These are phyloP conservation scores for Salvator merianae DNA, from an alignment of 2,113 vertebrate genomes.

Conservation along the genomic window DNA sequence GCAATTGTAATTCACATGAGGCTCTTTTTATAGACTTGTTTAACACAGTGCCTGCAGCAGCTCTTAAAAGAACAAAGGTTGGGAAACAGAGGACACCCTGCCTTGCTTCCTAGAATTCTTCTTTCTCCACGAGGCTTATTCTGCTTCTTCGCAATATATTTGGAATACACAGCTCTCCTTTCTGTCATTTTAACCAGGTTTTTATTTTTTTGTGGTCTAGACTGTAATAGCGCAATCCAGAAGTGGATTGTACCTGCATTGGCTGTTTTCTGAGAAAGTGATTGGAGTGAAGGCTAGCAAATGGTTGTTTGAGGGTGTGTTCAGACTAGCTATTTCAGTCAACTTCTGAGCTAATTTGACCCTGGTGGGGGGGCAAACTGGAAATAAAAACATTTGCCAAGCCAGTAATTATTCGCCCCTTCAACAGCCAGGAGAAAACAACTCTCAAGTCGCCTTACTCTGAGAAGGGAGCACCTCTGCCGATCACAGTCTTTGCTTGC, in stretches of 20 bases:
- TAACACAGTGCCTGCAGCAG: slow-evolving; percentile 34
- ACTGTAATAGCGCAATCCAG: neutral
- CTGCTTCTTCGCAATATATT: neutral
- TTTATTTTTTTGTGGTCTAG: neutral
- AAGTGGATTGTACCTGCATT: neutral
- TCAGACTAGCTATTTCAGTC: too few relatives aligned
- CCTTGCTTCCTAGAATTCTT: neutral
- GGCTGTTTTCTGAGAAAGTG: neutral
- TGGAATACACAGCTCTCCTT: neutral
- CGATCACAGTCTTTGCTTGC: too few relatives aligned
- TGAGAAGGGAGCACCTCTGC: too few relatives aligned
- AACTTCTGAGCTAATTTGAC: too few relatives aligned
- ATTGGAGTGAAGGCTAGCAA: too few relatives aligned
- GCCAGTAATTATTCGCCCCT: too few relatives aligned
- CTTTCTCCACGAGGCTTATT: neutral
- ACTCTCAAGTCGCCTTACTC: too few relatives aligned
- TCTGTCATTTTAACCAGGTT: neutral
- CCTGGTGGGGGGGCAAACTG: too few relatives aligned
- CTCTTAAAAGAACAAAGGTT: neutral
- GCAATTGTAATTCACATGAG: slow-evolving; percentile 32
- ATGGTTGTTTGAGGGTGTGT: too few relatives aligned
- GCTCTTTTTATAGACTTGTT: slow-evolving; percentile 23
- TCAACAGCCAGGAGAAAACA: too few relatives aligned
- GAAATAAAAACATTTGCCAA: too few relatives aligned
- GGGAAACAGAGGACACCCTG: neutral